Base-by-base conservation (phyloP, 2,797 vertebrate genomes). In the Steatocranus sp. region DNA sequence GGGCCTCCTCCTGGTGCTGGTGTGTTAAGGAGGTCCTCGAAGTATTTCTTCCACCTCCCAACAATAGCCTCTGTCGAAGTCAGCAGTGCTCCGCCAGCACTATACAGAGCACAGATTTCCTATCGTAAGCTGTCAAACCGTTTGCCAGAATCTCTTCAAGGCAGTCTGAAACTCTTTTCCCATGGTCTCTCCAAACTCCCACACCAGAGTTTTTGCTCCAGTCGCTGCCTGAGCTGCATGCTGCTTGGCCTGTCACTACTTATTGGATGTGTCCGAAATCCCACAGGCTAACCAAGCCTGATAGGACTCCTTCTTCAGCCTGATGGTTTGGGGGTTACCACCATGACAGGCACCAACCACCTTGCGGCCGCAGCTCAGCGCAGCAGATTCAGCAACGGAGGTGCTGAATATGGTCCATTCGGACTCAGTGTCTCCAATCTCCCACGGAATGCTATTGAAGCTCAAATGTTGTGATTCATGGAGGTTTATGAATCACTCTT, bases 71-170 rank as follows among this genome's bases (percentile, higher is more conserved):
- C 53, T 10, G 53, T 56, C 3, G 0, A 56, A 56, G 53, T 56
- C 25, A 56, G 14, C 53, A 56, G 53, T 30, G 25, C 25, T 56
- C 25, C 25, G 30, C 53, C 53, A 17, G 25, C 25, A 56, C 56
- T 34, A 58, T 34, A 34, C 4, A 58, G 6, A 58, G 4, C 56
- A 58, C 30, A 58, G 56, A n/a, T 58, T 58, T 58, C 56, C 10
- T 34, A n/a, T 0, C 17, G 0, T 58, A 58, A 34, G 30, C 30
- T 34, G 56, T 34, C 30, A n/a, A 34, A 58, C 30, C 2, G 30
- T 34, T 58, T 58, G 10, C 17, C 30, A 58, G 30, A n/a, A 34
- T 58, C 56, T 34, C 56, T 58, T 58, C 56, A 58, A n/a, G 30
- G 56, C 30, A 58, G 30, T 34, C 56, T 61, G 56, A 61, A 61